A percentile compares a stretch with the other conserved stretches of the same genome.
Evolutionary conservation across 2,888 invertebrate species (phyloP).

Genomic region (Sphaerophoria taeniata): DNA sequence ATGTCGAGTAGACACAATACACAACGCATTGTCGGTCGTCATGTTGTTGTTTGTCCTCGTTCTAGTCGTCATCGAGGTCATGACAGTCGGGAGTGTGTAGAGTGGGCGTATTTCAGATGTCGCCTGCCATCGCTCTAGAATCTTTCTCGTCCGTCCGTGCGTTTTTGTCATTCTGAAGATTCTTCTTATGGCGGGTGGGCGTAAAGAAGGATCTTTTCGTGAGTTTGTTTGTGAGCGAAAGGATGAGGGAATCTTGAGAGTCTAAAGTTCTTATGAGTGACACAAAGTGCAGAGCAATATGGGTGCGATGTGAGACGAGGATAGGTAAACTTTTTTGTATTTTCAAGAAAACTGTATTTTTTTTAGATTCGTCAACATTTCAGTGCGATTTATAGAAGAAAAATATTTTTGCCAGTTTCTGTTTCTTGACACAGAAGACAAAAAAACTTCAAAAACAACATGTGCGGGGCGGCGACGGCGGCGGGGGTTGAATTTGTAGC

Average conservation of each 20-base stretch:
- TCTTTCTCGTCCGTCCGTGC: not conserved
- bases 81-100: conserved; percentile 8
- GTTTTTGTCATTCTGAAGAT: conserved; percentile 11
- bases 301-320: too few species aligned
- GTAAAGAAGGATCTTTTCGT: too few species aligned
- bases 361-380: not conserved
- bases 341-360: conserved; percentile 11
- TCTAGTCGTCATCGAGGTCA: conserved; percentile 13
- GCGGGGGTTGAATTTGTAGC: conserved; percentile 27
- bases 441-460: conserved; percentile 29
- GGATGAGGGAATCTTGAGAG: conserved; percentile 9
- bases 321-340: conserved; percentile 1
- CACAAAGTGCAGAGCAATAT: conserved; percentile 27
- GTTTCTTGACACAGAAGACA: conserved; percentile 3
- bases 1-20: not conserved
- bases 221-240: not conserved
- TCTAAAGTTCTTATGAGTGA: conserved; percentile 42
- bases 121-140: conserved; percentile 26
- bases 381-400: conserved; percentile 45
- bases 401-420: conserved; percentile 19
- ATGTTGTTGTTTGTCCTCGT: not conserved
- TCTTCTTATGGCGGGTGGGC: not conserved
- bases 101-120: conserved; percentile 31
- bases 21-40: conserved; percentile 9
- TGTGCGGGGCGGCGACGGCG: not conserved